phyloP scores from a whole-genome alignment of 2,797 vertebrate genomes.

The Podarcis lilfordi region DNA sequence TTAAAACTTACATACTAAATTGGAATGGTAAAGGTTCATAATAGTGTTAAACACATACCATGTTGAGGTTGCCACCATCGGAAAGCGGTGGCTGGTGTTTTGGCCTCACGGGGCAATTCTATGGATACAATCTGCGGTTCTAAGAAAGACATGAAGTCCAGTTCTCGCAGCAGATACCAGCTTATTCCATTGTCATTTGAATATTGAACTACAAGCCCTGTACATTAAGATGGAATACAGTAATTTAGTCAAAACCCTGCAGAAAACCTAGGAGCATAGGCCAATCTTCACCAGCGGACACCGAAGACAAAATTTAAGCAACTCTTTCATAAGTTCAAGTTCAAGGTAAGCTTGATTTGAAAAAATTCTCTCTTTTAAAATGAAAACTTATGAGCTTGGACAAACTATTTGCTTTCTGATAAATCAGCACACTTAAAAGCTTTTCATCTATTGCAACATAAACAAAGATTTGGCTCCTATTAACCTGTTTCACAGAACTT shows the following conservation, averaged over 20 bases:
- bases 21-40: background rate
- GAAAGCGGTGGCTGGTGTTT: constrained; percentile 91
- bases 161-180: constrained; percentile 92
- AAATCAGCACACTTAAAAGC: background rate
- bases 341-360: rapidly evolving
- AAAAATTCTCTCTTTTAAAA: background rate
- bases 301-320: background rate
- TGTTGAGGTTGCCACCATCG: constrained; percentile 99
- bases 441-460: background rate
- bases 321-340: rapidly evolving
- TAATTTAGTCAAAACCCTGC: constrained; percentile 27
- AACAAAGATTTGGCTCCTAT: no score
- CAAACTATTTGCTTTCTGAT: background rate
- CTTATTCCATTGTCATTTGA: constrained; percentile 94
- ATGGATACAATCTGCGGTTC: constrained; percentile 96
- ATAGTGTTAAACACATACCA: constrained; percentile 73
- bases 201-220: constrained; percentile 94
- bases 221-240: constrained; percentile 53
- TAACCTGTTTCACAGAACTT: no score
- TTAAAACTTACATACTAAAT: background rate
- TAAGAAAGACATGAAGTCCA: constrained; percentile 94
- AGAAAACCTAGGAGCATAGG: background rate
- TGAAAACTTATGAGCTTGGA: background rate
- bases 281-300: background rate
- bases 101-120: constrained; percentile 91